Percentiles rank a stretch among this genome's conserved stretches.
Evolutionary conservation across 2,113 vertebrate species (phyloP).

Genomic region (Entelurus aequoreus): DNA sequence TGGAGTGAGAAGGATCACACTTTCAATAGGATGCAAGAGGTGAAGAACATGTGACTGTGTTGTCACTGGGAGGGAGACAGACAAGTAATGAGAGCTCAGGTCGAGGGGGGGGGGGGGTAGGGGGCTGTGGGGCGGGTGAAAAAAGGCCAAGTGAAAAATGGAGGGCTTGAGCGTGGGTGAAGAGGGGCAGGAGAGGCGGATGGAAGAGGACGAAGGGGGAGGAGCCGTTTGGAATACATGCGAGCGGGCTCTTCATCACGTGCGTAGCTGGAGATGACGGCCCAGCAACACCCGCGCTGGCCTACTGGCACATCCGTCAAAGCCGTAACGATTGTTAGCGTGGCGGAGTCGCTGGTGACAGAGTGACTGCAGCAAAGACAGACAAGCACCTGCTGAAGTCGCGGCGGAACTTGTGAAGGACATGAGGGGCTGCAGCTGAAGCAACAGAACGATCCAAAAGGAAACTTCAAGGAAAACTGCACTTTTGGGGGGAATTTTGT

Average conservation of each 20-base stretch:
- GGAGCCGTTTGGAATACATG: not conserved
- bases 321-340: conserved; percentile 12
- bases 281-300: not conserved
- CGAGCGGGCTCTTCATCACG: conserved; percentile 35
- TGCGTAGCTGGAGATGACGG: conserved; percentile 27
- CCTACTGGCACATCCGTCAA: conserved; percentile 20
- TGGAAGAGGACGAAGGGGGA: conserved; percentile 13
- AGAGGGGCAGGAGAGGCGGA: conserved; percentile 9
- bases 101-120: conserved; percentile 14
- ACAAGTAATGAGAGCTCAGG: conserved; percentile 51
- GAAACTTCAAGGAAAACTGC: not conserved
- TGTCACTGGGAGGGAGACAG: conserved; percentile 42
- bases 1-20: conserved; percentile 15
- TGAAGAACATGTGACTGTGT: conserved; percentile 25
- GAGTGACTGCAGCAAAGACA: conserved; percentile 9
- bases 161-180: conserved; percentile 39
- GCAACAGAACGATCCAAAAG: too few relatives aligned
- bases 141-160: conserved; percentile 59
- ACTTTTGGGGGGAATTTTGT: too few relatives aligned
- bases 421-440: not conserved
- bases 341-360: conserved; percentile 6
- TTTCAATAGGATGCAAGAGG: conserved; percentile 7
- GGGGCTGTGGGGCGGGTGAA: conserved; percentile 37
- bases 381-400: conserved; percentile 12
- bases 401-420: not conserved